Conservation (phyloP, 1,140 invertebrate genomes). For the Eriosoma lanigerum region DNA sequence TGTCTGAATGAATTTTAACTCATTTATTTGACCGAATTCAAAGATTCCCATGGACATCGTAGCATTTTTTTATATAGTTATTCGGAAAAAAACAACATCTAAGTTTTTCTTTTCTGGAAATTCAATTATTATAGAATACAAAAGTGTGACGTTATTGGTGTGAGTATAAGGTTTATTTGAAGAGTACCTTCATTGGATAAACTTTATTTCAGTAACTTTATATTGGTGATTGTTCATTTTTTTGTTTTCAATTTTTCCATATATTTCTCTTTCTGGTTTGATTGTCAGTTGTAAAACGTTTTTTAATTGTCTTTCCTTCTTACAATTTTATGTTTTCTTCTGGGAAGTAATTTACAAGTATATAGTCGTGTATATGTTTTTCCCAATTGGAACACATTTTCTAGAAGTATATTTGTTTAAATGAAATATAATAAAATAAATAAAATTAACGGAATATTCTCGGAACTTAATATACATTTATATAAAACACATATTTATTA, state of each 20-base stretch:
- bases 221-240: background rate
- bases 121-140: too few relatives aligned
- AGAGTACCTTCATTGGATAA: background rate
- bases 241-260: background rate
- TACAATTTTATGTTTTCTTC: background rate
- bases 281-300: background rate
- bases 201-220: background rate
- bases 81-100: too few relatives aligned
- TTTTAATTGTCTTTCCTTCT: background rate
- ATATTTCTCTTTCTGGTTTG: background rate
- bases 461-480: too few relatives aligned
- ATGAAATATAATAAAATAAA: too few relatives aligned
- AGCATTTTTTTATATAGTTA: background rate
- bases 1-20: constrained; percentile 1
- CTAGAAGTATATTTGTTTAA: too few relatives aligned
- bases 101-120: too few relatives aligned
- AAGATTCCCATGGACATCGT: background rate
- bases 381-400: too few relatives aligned
- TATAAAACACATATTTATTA: too few relatives aligned
- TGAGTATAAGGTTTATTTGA: background rate
- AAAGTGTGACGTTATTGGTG: too few relatives aligned
- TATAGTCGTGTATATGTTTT: too few relatives aligned
- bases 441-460: too few relatives aligned
- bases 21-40: background rate
- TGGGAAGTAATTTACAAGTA: background rate